Evolutionary conservation across 2,888 invertebrate species (phyloP).

Genomic region (Microctonus brassicae): DNA sequence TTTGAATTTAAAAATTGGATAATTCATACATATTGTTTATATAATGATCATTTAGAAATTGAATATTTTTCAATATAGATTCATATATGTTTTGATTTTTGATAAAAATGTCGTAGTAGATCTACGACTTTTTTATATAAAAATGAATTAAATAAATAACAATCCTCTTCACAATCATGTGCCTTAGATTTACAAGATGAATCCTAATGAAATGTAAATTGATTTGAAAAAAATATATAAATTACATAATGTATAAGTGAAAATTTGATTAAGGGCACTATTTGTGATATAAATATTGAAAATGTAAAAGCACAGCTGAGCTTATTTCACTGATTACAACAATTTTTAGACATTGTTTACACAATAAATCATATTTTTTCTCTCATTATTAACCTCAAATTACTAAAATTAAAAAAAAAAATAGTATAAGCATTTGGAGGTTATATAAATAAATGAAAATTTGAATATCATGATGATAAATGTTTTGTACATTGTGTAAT

Average conservation of each 20-base stretch:
- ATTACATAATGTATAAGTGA: slow-evolving; percentile 36
- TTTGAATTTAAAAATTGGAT: neutral
- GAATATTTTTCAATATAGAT: neutral
- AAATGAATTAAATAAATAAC: neutral
- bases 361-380: too few species aligned
- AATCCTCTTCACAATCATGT: slow-evolving; percentile 9
- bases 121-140: too few species aligned
- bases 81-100: neutral
- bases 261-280: neutral
- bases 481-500: neutral
- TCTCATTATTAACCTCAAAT: too few species aligned
- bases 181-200: slow-evolving; percentile 4
- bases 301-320: too few species aligned
- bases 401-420: too few species aligned
- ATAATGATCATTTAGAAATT: neutral
- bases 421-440: too few species aligned
- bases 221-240: slow-evolving; percentile 27
- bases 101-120: neutral
- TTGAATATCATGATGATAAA: neutral
- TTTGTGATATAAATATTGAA: neutral
- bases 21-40: neutral
- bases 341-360: too few species aligned
- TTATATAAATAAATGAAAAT: too few species aligned
- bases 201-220: neutral
- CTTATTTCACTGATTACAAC: neutral